phyloP scores from a whole-genome alignment of 2,888 invertebrate genomes.

The Standfussiana lucernea region DNA sequence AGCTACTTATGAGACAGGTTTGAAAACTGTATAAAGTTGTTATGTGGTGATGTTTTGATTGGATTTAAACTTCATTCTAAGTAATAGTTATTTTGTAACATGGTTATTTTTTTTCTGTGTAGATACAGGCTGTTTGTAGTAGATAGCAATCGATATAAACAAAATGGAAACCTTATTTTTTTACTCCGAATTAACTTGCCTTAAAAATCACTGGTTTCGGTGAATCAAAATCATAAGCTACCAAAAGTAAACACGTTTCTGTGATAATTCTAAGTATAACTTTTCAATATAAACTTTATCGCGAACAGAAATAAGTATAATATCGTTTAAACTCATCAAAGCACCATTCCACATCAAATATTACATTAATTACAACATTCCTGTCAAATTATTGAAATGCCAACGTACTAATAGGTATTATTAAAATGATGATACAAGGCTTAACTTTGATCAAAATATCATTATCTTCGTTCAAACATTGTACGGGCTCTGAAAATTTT shows the following conservation, averaged over 20 bases:
- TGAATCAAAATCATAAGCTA: background rate
- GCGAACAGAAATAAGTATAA: conserved; percentile 12
- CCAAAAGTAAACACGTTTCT: background rate
- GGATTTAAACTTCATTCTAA: too few relatives aligned
- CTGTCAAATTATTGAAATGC: conserved; percentile 39
- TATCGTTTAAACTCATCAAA: conserved; percentile 31
- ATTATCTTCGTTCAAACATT: conserved; percentile 49
- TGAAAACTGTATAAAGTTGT: background rate
- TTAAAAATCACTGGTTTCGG: background rate
- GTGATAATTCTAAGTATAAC: background rate
- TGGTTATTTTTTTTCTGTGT: too few relatives aligned
- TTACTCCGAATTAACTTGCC: background rate
- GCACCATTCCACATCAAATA: conserved; percentile 17
- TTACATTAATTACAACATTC: conserved; percentile 52
- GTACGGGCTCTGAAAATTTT: conserved; percentile 33
- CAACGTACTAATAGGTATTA: conserved; percentile 45
- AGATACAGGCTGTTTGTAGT: background rate
- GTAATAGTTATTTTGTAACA: too few relatives aligned
- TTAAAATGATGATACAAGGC: conserved; percentile 49
- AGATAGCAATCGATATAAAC: background rate
- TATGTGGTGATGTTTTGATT: background rate
- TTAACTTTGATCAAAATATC: conserved; percentile 57
- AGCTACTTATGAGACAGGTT: background rate
- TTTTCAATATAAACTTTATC: conserved; percentile 17
- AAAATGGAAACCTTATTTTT: background rate